Evolutionary conservation across 2,113 vertebrate genomes (phyloP).

Genomic region (Sorex fumeus): DNA sequence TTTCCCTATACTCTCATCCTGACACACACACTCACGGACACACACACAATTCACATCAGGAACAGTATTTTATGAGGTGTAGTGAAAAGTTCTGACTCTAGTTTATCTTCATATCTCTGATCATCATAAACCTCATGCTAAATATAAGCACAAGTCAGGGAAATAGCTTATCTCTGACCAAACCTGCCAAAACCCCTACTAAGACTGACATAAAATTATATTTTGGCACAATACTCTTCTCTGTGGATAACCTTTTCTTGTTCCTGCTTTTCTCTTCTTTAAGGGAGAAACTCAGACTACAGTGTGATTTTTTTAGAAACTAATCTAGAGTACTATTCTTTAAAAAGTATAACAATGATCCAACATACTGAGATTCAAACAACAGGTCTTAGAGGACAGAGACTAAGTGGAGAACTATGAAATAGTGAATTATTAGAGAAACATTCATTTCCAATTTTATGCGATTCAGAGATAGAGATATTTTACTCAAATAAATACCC

Average conservation of each 20-base stretch:
- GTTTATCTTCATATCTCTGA: constrained; percentile 49
- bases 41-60: neutral
- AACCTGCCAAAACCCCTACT: constrained; percentile 65
- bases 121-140: constrained; percentile 19
- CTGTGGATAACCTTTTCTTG: neutral
- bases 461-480: constrained; percentile 41
- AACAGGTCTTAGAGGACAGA: constrained; percentile 31
- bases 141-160: constrained; percentile 49
- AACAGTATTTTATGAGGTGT: constrained; percentile 4
- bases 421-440: neutral
- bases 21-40: too few species aligned
- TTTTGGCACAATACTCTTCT: constrained; percentile 30
- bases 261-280: constrained; percentile 25
- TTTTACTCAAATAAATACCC: constrained; percentile 53
- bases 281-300: constrained; percentile 56
- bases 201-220: constrained; percentile 40
- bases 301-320: neutral
- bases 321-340: constrained; percentile 62
- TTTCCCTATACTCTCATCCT: neutral
- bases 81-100: constrained; percentile 12
- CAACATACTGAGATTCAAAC: constrained; percentile 42
- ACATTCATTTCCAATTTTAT: constrained; percentile 54
- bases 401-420: neutral
- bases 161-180: constrained; percentile 60
- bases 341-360: constrained; percentile 57